Percentiles rank a stretch among this genome's conserved stretches.
These are phyloP conservation scores for Conus ventricosus DNA, from an alignment of 1,140 invertebrate genomes.

Conservation along the genomic window DNA sequence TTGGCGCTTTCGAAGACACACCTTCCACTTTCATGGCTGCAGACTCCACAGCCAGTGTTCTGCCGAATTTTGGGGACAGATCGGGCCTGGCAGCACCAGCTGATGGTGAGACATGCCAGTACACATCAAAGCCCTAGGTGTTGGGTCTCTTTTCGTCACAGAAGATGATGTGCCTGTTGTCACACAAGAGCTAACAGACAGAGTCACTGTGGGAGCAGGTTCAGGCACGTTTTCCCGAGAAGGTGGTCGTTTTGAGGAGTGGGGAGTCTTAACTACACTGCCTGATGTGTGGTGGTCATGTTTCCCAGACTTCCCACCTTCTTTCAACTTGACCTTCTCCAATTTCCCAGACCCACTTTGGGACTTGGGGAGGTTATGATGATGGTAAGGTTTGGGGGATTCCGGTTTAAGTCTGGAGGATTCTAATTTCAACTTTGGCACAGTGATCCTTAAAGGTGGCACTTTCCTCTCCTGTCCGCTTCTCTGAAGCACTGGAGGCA, in stretches of 20 bases:
- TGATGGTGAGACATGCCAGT: not conserved
- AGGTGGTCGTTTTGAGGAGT: not conserved
- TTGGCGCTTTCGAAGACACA: not conserved
- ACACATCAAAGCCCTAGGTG: not conserved
- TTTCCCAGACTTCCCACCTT: not conserved
- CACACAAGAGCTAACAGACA: not conserved
- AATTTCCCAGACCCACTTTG: not conserved
- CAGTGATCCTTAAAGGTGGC: slow-evolving; percentile 4
- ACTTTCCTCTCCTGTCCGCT: slow-evolving; percentile 27
- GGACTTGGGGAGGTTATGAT: not conserved
- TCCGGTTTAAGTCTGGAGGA: not conserved
- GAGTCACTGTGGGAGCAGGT: not conserved
- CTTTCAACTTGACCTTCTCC: slow-evolving; percentile 4
- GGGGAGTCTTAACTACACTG: not conserved
- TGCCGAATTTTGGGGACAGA: not conserved
- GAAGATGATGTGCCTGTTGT: not conserved
- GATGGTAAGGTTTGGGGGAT: not conserved
- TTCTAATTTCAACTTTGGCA: not conserved
- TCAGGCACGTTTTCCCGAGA: not conserved
- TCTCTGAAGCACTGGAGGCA: not conserved
- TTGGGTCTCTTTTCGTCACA: not conserved
- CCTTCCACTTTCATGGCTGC: not conserved
- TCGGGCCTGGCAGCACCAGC: not conserved
- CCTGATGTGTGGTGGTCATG: not conserved
- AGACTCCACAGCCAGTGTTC: not conserved